Evolutionary conservation across 2,888 invertebrate genomes (phyloP).

Genomic region (Brachyopa scutellaris): DNA sequence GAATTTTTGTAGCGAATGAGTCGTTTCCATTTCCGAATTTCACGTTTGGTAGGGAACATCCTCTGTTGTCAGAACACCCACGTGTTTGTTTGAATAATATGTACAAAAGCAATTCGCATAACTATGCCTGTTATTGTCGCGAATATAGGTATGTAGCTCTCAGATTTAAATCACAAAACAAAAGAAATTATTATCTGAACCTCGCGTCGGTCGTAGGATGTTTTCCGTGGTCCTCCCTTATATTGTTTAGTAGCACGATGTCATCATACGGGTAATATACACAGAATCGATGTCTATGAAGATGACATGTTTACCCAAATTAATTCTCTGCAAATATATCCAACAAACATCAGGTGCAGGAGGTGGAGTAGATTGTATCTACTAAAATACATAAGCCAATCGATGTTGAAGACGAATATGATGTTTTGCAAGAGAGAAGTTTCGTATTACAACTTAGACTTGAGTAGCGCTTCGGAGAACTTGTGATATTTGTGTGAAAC

Average conservation of each 20-base stretch:
- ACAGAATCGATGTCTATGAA: conserved; percentile 39
- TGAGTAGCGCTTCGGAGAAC: background rate
- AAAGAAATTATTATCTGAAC: conserved; percentile 49
- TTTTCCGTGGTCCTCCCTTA: background rate
- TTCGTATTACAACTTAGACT: conserved; percentile 27
- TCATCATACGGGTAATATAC: background rate
- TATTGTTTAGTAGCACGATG: background rate
- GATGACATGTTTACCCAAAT: conserved; percentile 35
- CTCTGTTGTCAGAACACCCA: too few species aligned
- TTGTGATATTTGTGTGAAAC: too few species aligned
- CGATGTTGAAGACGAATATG: conserved; percentile 23
- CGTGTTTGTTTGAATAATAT: conserved; percentile 15
- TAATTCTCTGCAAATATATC: conserved; percentile 32
- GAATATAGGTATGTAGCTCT: background rate
- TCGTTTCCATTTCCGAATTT: conserved; percentile 1
- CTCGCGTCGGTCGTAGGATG: too few species aligned
- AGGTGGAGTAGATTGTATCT: background rate
- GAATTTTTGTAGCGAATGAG: too few species aligned
- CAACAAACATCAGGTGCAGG: background rate
- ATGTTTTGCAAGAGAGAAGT: conserved; percentile 4
- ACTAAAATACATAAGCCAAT: conserved; percentile 30
- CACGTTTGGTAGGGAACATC: background rate
- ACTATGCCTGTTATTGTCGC: background rate
- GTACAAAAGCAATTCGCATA: background rate
- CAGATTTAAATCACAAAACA: conserved; percentile 29